Conservation (phyloP, 2,888 invertebrate species). For the Netelia inedita region DNA sequence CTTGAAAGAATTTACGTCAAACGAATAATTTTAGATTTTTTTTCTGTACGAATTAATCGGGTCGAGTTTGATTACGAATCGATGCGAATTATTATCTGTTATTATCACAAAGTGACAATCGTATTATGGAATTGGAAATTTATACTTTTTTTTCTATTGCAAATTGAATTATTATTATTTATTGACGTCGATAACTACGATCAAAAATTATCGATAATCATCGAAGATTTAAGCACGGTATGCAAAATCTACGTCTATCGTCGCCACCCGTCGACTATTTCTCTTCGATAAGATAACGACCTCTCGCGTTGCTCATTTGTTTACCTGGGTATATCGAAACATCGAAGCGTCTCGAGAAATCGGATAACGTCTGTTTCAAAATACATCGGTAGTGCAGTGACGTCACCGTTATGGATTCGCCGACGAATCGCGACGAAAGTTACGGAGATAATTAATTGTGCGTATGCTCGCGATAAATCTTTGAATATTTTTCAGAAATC, state of each 20-base stretch:
- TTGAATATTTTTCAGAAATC: slow-evolving; percentile 3
- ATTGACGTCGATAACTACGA: not conserved
- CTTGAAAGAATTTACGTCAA: not conserved
- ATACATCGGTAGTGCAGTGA: not conserved
- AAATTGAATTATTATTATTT: not conserved
- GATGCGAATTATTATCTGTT: not conserved
- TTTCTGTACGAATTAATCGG: not conserved
- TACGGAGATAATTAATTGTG: not conserved
- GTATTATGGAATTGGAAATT: not conserved
- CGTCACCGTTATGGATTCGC: not conserved
- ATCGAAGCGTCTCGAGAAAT: not conserved
- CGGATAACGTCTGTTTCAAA: not conserved
- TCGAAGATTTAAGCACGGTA: not conserved
- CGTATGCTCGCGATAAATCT: not conserved
- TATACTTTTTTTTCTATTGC: not conserved
- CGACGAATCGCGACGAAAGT: not conserved
- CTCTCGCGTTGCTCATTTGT: slow-evolving; percentile 40
- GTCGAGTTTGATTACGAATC: not conserved
- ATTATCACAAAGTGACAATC: not conserved
- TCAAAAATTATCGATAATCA: not conserved
- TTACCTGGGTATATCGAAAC: slow-evolving; percentile 34
- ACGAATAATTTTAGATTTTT: slow-evolving; percentile 15
- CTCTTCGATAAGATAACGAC: slow-evolving; percentile 60
- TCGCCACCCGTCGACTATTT: slow-evolving; percentile 8
- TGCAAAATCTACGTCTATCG: slow-evolving; percentile 8